phyloP scores from a whole-genome alignment of 2,888 invertebrate species.

The Drosophila kuntzei region DNA sequence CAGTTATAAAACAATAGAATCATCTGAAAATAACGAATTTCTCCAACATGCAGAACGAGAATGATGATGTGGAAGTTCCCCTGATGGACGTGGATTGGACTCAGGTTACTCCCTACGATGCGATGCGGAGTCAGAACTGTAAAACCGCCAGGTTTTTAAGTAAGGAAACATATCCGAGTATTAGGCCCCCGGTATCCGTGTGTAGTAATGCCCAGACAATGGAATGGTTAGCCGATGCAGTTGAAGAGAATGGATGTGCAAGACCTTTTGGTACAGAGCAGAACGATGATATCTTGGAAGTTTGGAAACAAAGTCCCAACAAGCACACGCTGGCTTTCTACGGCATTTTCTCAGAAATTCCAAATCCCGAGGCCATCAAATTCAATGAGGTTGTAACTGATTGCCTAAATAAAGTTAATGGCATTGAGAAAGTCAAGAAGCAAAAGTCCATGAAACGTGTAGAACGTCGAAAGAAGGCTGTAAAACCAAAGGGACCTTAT shows the following conservation, averaged over 20 bases:
- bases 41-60: conserved; percentile 2
- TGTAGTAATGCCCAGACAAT: conserved; percentile 35
- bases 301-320: conserved; percentile 52
- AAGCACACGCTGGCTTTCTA: conserved; percentile 55
- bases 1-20: conserved; percentile 1
- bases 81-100: conserved; percentile 7
- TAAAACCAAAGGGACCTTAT: conserved; percentile 43
- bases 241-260: conserved; percentile 47
- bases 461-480: not conserved
- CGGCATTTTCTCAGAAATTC: conserved; percentile 32
- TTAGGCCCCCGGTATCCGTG: conserved; percentile 55
- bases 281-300: conserved; percentile 38
- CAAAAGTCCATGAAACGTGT: not conserved
- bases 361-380: conserved; percentile 21
- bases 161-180: conserved; percentile 52
- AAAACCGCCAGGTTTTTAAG: conserved; percentile 31
- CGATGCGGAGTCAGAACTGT: conserved; percentile 60
- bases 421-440: conserved; percentile 2
- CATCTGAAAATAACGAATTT: not conserved
- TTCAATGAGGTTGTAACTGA: conserved; percentile 46
- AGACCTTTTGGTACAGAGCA: conserved; percentile 5
- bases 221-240: conserved; percentile 46
- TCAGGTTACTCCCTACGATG: conserved; percentile 35
- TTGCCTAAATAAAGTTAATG: conserved; percentile 44
- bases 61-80: not conserved